Conservation (phyloP, 2,888 invertebrate species). For the Caradrina clavipalpis region DNA sequence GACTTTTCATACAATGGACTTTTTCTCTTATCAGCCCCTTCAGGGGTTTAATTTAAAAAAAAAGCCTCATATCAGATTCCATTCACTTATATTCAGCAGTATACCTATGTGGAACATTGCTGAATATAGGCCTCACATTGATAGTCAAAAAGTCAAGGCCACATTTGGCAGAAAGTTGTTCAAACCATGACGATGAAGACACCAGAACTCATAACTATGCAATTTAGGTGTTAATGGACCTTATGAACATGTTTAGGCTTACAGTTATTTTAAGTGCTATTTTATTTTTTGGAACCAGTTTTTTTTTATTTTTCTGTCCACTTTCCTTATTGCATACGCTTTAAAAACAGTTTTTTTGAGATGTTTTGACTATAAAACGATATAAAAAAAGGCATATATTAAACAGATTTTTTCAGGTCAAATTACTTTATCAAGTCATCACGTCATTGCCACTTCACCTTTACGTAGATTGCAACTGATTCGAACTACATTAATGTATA, state of each 20-base stretch:
- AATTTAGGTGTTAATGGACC: background rate
- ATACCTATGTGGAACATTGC: too few species aligned
- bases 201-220: too few species aligned
- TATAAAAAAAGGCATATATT: background rate
- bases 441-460: too few species aligned
- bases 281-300: slow-evolving; percentile 15
- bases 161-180: too few species aligned
- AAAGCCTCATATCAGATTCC: too few species aligned
- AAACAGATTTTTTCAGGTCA: background rate
- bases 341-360: background rate
- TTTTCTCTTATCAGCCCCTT: too few species aligned
- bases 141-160: too few species aligned
- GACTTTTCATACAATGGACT: too few species aligned
- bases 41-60: too few species aligned
- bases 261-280: background rate
- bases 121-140: too few species aligned
- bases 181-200: too few species aligned
- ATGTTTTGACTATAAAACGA: background rate
- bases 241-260: background rate
- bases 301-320: background rate
- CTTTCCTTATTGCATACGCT: background rate
- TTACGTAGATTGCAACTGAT: background rate
- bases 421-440: background rate
- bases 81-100: too few species aligned
- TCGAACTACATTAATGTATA: background rate